Evolutionary conservation across 2,888 invertebrate species (phyloP).

Genomic region (Drosophila kambysellisi): DNA sequence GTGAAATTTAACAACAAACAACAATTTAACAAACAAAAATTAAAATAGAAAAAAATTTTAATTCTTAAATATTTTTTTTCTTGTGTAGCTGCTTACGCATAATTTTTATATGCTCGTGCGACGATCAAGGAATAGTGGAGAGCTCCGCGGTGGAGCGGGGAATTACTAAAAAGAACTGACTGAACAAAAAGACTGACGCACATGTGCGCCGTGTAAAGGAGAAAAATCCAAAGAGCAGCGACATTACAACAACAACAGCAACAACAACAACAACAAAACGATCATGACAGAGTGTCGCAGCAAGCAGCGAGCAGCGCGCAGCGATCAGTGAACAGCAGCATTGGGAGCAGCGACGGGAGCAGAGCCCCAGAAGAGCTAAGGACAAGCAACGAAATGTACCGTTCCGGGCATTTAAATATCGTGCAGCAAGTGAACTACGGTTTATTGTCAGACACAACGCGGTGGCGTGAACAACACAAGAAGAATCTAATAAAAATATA

Average conservation of each 20-base stretch:
- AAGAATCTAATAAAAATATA: constrained; percentile 22
- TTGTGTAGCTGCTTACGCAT: constrained; percentile 46
- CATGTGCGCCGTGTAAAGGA: constrained; percentile 67
- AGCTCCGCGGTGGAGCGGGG: neutral
- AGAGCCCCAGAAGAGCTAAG: constrained; percentile 56
- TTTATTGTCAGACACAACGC: constrained; percentile 83
- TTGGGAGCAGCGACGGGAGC: constrained; percentile 36
- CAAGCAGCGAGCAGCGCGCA: neutral
- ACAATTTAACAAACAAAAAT: neutral
- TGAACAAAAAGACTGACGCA: constrained; percentile 39
- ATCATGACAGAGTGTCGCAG: constrained; percentile 66
- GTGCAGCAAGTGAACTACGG: constrained; percentile 78
- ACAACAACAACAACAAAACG: constrained; percentile 29
- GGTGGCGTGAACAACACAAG: constrained; percentile 82
- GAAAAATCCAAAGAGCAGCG: constrained; percentile 48
- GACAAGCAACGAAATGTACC: constrained; percentile 42
- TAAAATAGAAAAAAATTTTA: too few species aligned
- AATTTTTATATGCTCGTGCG: constrained; percentile 51
- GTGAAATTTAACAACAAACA: too few species aligned
- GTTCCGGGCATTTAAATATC: constrained; percentile 83
- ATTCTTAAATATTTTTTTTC: neutral
- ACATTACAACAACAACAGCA: constrained; percentile 37
- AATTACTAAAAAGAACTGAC: constrained; percentile 27
- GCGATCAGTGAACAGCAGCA: neutral
- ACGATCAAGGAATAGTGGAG: constrained; percentile 28